Evolutionary conservation across 2,797 vertebrate species (phyloP), one percentile per base, ranked within the genome.

Genomic region (Hafferia zeledoni): DNA sequence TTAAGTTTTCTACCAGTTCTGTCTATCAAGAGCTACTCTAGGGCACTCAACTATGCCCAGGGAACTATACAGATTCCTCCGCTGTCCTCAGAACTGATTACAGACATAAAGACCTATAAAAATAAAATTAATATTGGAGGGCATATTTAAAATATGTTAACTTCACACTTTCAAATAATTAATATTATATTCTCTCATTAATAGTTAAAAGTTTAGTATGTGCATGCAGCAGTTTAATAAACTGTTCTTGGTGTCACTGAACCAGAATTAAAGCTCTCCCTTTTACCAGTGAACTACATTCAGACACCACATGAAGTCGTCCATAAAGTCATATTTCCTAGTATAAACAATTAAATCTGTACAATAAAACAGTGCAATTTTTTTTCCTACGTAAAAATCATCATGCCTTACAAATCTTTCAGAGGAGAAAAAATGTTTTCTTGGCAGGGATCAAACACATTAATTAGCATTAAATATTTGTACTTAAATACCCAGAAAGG

Each of bases 381-480:
- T 64, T 64, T 86, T 75, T 50, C 28, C 22, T 56, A 6, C 10
- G 14, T 74, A 72, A 53, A 76, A 79, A 41, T 46, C 6, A 30
- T 67, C 17, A 53, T 69, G 31, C 28, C 33, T 84, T 81, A 72
- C n/a, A 87, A 19, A 41, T 22, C 43, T 65, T 71, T 46, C 5
- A 3, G 39, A 89, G 30, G 30, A 78, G 37, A 80, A 77, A 16
- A 81, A 84, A 70, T 19, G 2, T 88, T 92, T 82, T 75, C 75
- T 77, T 76, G 50, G 25, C 3, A 2, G 41, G 6, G 15, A 70
- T 41, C 9, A 33, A 52, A 41, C 23, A 28, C 20, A 52, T 67
- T 60, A 83, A 53, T 80, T 80, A 78, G 8, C 55, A 49, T 68
- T 86, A 83, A 92, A 37, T 65, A 44, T 74, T 89, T 85, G 28